Conservation (phyloP, 2,797 vertebrate species). For the Epinephelus awoara region DNA sequence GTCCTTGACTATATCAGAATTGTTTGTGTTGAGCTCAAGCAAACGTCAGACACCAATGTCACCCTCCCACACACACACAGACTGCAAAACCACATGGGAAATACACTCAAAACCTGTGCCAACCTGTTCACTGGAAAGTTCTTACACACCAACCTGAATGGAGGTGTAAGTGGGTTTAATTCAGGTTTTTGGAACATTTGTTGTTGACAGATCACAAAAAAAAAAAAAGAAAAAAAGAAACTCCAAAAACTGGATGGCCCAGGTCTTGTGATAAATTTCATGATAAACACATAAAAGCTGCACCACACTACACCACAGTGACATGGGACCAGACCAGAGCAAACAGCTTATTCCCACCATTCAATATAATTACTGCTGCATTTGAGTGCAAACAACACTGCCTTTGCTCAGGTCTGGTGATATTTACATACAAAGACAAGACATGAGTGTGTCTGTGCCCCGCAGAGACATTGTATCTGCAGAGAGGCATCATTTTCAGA, state of each 20-base stretch:
- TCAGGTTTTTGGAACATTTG: neutral
- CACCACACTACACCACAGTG: constrained; percentile 49
- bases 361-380: neutral
- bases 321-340: constrained; percentile 60
- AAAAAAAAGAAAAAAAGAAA: no score
- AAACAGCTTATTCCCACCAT: constrained; percentile 6
- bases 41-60: constrained; percentile 33
- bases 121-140: constrained; percentile 26
- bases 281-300: constrained; percentile 36
- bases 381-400: neutral
- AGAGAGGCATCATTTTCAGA: constrained; percentile 39
- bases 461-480: constrained; percentile 47
- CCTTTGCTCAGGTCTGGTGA: constrained; percentile 63
- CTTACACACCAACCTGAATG: neutral
- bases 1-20: constrained; percentile 27
- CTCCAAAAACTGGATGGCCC: constrained; percentile 23
- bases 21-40: constrained; percentile 28
- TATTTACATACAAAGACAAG: constrained; percentile 66
- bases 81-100: constrained; percentile 31
- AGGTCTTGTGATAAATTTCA: constrained; percentile 19
- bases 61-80: constrained; percentile 28
- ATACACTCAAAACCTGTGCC: constrained; percentile 37
- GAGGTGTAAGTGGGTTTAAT: neutral
- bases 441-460: constrained; percentile 52
- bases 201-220: neutral